phyloP scores from a whole-genome alignment of 2,797 vertebrate genomes.

The Bryconaethiops microstoma region DNA sequence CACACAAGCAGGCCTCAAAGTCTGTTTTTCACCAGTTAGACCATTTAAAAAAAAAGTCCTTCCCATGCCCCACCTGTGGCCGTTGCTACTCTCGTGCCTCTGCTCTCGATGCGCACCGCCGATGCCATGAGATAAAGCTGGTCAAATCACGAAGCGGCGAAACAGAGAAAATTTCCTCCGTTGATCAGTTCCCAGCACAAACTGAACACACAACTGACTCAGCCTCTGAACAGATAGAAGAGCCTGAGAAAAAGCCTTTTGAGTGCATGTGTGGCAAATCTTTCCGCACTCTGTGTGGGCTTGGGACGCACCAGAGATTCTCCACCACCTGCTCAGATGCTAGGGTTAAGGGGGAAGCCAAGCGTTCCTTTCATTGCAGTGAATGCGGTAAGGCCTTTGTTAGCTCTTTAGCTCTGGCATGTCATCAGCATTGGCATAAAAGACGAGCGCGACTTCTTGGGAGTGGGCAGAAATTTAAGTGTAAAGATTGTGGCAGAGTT shows the following conservation, averaged over 20 bases:
- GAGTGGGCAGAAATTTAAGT: constrained; percentile 61
- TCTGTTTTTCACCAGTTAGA: constrained; percentile 78
- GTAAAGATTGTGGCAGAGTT: constrained; percentile 79
- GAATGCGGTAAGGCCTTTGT: constrained; percentile 76
- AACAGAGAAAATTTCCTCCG: constrained; percentile 54
- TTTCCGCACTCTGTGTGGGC: constrained; percentile 68
- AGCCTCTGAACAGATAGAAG: constrained; percentile 35
- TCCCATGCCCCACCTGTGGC: constrained; percentile 79
- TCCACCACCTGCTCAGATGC: constrained; percentile 56
- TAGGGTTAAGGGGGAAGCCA: constrained; percentile 67
- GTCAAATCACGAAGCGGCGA: constrained; percentile 69
- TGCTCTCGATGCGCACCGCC: constrained; percentile 81
- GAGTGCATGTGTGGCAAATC: constrained; percentile 78
- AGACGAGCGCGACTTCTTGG: constrained; percentile 41
- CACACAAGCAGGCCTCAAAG: constrained; percentile 77
- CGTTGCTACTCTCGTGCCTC: constrained; percentile 80
- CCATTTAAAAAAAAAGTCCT: constrained; percentile 81
- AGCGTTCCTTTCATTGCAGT: constrained; percentile 67
- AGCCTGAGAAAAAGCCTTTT: constrained; percentile 61
- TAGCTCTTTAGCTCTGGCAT: constrained; percentile 72
- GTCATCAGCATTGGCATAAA: constrained; percentile 63
- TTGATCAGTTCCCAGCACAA: constrained; percentile 58
- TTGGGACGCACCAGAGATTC: constrained; percentile 79
- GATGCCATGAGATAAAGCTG: constrained; percentile 80
- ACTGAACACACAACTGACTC: constrained; percentile 54